These are phyloP conservation scores for Stenotaenia linearis DNA, from an alignment of 2,888 invertebrate genomes.

Conservation along the genomic window DNA sequence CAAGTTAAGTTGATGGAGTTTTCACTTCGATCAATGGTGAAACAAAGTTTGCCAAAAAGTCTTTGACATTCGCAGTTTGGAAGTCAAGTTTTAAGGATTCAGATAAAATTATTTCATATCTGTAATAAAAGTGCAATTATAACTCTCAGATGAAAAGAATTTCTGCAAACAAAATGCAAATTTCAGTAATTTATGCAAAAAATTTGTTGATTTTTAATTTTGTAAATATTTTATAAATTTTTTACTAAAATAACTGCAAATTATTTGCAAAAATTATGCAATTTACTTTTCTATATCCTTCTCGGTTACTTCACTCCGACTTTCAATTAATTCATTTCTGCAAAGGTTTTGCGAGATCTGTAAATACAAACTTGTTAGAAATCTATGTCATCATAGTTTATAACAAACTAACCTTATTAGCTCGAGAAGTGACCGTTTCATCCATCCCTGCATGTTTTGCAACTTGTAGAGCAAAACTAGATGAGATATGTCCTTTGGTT, in stretches of 20 bases:
- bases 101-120: not conserved
- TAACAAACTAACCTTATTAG: slow-evolving; percentile 51
- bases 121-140: not conserved
- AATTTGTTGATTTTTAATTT: too few relatives aligned
- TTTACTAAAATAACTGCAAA: not conserved
- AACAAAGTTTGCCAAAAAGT: not conserved
- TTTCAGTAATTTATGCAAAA: too few relatives aligned
- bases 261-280: not conserved
- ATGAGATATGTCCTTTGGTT: slow-evolving; percentile 55
- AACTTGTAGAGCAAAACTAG: slow-evolving; percentile 62
- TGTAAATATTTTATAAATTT: too few relatives aligned
- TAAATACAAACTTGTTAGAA: not conserved
- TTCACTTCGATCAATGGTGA: not conserved
- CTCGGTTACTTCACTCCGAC: not conserved
- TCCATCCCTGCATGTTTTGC: slow-evolving; percentile 59
- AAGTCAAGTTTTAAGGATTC: not conserved
- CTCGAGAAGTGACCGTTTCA: slow-evolving; percentile 53
- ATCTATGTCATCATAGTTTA: too few relatives aligned
- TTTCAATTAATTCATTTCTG: not conserved
- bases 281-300: not conserved
- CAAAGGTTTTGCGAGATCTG: not conserved
- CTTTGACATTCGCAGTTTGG: not conserved
- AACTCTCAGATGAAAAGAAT: not conserved
- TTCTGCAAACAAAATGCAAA: too few relatives aligned
- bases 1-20: too few relatives aligned